Evolutionary conservation across 30 jellyfish, hydroid and myxozoan species (phyloP), one percentile per base, ranked within the genome.

Genomic region (Nemopilema nomurai): DNA sequence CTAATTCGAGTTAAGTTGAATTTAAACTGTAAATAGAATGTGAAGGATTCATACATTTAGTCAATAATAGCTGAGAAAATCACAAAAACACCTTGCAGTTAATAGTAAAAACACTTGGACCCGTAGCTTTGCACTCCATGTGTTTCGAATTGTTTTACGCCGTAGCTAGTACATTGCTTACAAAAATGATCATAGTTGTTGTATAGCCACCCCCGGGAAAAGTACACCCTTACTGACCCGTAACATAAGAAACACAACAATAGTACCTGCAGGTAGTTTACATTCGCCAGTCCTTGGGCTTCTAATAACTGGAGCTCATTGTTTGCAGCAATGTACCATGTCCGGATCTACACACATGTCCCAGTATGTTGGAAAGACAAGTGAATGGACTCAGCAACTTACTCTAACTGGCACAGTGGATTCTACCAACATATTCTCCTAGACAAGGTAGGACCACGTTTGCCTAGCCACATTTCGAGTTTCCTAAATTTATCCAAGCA

Each of bases 371-470:
- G 22, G 62, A 19, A 63, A 25, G 71, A 66, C n/a, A 64, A 28
- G 29, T 79, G 79, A 77, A 82, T 82, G 91, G 91, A 70, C 73
- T 51, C 79, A 16, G 41, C 80, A 29, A 71, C 91, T 18, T 82
- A 82, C 53, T 53, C 52, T 71, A 57, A 71, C 31, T 82, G 91
- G 91, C 91, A 82, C 71, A 69, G 85, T 71, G 91, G 91, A 73
- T 74, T 82, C 30, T 82, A 82, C 41, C 52, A 72, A 50, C 79
- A 82, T 63, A 49, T 18, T 30, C n/a, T 51, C 33, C 76, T 81
- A 41, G 57, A 41, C 13, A 6, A 41, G 57, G 57, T 41, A 41
- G 6, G 6, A 3, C 13, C 57, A n/a, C n/a, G n/a, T n/a, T n/a
- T n/a, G n/a, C n/a, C n/a, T n/a, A n/a, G n/a, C n/a, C n/a, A n/a